Evolutionary conservation across 2,797 vertebrate genomes (phyloP).

Genomic region (Simalia tracyae): DNA sequence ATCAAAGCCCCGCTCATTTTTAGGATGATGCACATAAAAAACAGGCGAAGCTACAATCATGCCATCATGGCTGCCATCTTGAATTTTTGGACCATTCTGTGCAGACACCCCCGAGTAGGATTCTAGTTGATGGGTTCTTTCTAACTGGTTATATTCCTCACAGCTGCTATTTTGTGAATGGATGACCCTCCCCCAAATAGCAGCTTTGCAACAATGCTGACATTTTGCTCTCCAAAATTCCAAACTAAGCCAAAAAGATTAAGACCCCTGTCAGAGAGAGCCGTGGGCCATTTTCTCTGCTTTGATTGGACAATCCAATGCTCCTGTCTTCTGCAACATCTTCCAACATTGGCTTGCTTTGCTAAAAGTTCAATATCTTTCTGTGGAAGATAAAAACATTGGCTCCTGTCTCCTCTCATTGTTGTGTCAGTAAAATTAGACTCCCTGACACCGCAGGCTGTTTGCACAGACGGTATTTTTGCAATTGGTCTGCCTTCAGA

Average conservation of each 20-base stretch:
- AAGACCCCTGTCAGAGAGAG: neutral
- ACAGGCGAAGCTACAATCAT: neutral
- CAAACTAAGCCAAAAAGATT: neutral
- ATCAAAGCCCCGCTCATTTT: neutral
- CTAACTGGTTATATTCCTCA: neutral
- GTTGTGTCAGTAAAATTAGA: neutral
- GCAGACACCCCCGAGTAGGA: neutral
- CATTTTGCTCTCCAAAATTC: neutral
- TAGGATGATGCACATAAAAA: neutral
- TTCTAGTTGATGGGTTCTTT: neutral
- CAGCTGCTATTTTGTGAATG: neutral
- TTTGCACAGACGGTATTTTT: neutral
- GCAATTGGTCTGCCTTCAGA: neutral
- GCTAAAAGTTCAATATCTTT: neutral
- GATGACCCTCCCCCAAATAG: neutral
- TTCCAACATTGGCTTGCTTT: constrained; percentile 1
- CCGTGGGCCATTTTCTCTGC: neutral
- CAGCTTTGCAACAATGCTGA: neutral
- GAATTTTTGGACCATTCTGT: neutral
- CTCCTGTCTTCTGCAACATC: neutral
- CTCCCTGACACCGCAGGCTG: neutral
- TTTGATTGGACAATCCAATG: neutral
- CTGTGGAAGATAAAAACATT: neutral
- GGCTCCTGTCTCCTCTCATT: neutral
- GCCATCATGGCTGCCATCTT: neutral